These are phyloP conservation scores for Protosalanx chinensis DNA, from an alignment of 2,797 vertebrate species.

Conservation along the genomic window DNA sequence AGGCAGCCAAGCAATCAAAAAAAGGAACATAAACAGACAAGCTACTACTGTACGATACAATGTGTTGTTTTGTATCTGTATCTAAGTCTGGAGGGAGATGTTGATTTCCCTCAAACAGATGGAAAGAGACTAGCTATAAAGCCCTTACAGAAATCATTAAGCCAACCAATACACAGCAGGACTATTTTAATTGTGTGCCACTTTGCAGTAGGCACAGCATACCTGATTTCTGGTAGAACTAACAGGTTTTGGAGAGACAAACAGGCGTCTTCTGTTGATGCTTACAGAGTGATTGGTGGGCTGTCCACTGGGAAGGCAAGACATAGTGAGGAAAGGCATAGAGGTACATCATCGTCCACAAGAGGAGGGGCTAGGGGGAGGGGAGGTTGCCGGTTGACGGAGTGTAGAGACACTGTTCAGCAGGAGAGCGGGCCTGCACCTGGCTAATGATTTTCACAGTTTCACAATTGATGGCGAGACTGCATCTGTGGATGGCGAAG, in stretches of 20 bases:
- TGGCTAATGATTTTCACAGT: constrained; percentile 68
- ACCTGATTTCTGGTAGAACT: constrained; percentile 65
- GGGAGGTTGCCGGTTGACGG: constrained; percentile 40
- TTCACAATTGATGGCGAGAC: constrained; percentile 61
- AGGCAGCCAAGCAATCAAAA: neutral
- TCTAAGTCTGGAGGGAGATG: constrained; percentile 47
- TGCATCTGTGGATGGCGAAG: constrained; percentile 40
- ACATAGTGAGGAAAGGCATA: constrained; percentile 34
- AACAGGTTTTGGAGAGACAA: constrained; percentile 55
- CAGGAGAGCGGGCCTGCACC: constrained; percentile 62
- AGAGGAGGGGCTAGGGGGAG: constrained; percentile 6
- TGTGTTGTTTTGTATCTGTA: constrained; percentile 56
- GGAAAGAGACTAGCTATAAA: constrained; percentile 63
- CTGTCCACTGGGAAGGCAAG: constrained; percentile 44
- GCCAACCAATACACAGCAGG: constrained; percentile 60
- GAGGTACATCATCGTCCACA: constrained; percentile 36
- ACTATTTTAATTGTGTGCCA: constrained; percentile 64
- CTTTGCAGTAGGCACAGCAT: constrained; percentile 52
- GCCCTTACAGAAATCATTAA: constrained; percentile 65
- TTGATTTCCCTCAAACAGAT: constrained; percentile 68
- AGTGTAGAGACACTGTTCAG: constrained; percentile 48
- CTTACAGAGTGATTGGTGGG: constrained; percentile 65
- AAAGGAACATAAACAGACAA: neutral
- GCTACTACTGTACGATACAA: neutral
- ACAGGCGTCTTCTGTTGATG: constrained; percentile 50